These are phyloP conservation scores for Melanotaenia duboulayi DNA, from an alignment of 2,113 vertebrate species.

Conservation along the genomic window DNA sequence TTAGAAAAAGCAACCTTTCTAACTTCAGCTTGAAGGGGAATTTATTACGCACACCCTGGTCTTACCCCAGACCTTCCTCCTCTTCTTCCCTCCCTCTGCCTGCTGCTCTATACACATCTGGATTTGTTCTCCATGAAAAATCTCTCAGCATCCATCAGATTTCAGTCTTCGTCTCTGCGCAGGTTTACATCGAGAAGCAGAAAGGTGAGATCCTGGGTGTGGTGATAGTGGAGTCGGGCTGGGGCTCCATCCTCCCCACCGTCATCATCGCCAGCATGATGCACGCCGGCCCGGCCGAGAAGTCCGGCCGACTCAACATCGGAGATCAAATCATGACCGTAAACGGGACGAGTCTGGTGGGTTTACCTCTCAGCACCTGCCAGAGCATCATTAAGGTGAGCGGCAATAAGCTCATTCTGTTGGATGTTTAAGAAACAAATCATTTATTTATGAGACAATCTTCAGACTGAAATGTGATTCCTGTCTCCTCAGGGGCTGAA, in stretches of 20 bases:
- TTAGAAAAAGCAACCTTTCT: not conserved
- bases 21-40: conserved; percentile 27
- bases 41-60: conserved; percentile 5
- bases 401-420: too few species aligned
- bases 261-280: conserved; percentile 99
- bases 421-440: too few species aligned
- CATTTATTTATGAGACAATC: too few species aligned
- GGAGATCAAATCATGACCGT: conserved; percentile 99
- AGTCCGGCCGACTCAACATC: conserved; percentile 94
- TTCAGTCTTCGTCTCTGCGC: not conserved
- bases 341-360: conserved; percentile 96
- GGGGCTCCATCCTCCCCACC: conserved; percentile 97
- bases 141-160: too few species aligned
- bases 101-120: too few species aligned
- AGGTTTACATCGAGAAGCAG: conserved; percentile 99
- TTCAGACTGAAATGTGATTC: not conserved
- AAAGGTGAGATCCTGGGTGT: conserved; percentile 96
- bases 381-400: conserved; percentile 98
- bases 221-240: conserved; percentile 97
- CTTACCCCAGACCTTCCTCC: not conserved
- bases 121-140: too few species aligned
- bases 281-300: conserved; percentile 95
- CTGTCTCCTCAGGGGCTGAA: conserved; percentile 89
- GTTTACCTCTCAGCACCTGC: conserved; percentile 94
- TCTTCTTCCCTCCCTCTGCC: not conserved